Base-by-base conservation (phyloP, 2,113 vertebrate species). In the Heteronetta atricapilla region DNA sequence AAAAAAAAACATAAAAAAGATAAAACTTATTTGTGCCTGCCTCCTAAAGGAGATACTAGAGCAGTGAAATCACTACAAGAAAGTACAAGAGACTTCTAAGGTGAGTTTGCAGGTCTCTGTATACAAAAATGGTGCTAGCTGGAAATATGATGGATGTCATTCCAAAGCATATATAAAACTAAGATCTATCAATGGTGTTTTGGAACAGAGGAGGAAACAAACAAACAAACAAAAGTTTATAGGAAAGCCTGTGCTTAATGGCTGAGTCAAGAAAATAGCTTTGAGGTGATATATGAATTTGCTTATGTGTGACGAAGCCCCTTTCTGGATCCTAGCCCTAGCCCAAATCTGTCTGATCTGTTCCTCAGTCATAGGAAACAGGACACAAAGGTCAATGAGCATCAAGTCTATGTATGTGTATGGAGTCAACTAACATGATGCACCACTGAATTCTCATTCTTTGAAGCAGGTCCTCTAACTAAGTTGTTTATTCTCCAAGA, bases 321-420 rank as follows among this genome's bases (percentile, higher is more conserved):
- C 6, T 29, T 70, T 18, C 50, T 56, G 10, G 11, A 53, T 88
- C 33, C 19, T 50, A 75, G 17, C 4, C 22, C 15, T 15, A 21
- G 20, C 33, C 28, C 36, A 16, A 44, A n/a, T 4, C 8, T 33
- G 58, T 2, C 15, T 58, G 44, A 8, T 13, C 44, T 74, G 31
- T 63, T 63, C 44, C 3, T 72, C 19, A 60, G 31, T 38, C 25
- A 16, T 1, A 25, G 12, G 18, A 86, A 11, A 44, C 5, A 38
- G 18, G 15, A 38, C 23, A 67, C 20, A 70, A 26, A 75, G 46
- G 10, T 46, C 40, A 56, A 13, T 40, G 55, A 15, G 18, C 58
- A 10, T 2, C 52, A 67, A 29, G 42, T 7, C 25, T 34, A 6
- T 69, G 4, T 7, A 36, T 2, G 3, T 1, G 1, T 58, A 13